These are phyloP conservation scores for Phylloscopus whistleri DNA, from an alignment of 2,113 vertebrate genomes.

Conservation along the genomic window DNA sequence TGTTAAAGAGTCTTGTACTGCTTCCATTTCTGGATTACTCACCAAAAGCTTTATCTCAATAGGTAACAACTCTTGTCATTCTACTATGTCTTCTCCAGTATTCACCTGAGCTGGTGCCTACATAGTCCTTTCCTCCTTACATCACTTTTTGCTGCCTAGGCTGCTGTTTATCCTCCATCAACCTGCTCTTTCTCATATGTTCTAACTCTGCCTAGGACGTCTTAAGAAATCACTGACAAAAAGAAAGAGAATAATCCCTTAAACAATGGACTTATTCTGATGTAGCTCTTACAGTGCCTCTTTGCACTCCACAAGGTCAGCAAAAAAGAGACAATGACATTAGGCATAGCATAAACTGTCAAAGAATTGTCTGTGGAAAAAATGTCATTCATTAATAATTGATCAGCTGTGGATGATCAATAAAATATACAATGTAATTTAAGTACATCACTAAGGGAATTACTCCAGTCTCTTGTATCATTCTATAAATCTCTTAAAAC, in stretches of 20 bases:
- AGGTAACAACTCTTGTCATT: neutral
- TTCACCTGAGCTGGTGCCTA: neutral
- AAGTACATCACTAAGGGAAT: neutral
- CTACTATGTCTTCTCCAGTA: neutral
- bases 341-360: neutral
- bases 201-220: fast-evolving
- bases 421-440: neutral
- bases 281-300: neutral
- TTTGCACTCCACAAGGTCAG: neutral
- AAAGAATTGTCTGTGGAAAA: neutral
- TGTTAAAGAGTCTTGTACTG: neutral
- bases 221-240: neutral
- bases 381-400: neutral
- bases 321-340: neutral
- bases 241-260: neutral
- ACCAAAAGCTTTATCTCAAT: neutral
- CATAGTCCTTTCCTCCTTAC: neutral
- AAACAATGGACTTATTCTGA: neutral
- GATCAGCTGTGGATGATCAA: neutral
- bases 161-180: neutral
- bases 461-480: neutral
- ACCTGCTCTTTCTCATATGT: neutral
- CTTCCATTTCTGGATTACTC: neutral
- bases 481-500: neutral
- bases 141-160: neutral